These are phyloP conservation scores for Hermetia illucens DNA, from an alignment of 1,140 invertebrate genomes.

Conservation along the genomic window DNA sequence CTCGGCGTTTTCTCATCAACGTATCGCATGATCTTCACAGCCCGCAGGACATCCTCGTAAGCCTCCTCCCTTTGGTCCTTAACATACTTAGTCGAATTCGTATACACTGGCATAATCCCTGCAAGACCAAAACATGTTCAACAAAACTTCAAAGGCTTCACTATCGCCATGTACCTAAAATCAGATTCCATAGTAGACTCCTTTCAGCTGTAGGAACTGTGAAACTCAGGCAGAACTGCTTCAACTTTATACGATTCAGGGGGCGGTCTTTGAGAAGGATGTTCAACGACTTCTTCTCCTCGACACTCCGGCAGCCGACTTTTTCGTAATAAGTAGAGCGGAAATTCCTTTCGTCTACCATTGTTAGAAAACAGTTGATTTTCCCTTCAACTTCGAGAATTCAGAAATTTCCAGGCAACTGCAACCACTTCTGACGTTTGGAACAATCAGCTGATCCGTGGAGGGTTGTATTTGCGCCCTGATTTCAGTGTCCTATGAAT, in stretches of 20 bases:
- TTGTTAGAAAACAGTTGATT: too few species aligned
- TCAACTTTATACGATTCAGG: conserved; percentile 64
- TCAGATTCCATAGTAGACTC: conserved; percentile 71
- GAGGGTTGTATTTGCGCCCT: too few species aligned
- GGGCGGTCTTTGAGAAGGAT: conserved; percentile 77
- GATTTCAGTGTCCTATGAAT: too few species aligned
- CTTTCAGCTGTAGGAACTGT: conserved; percentile 68
- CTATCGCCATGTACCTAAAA: conserved; percentile 42
- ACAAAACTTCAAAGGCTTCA: too few species aligned
- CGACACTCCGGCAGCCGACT: conserved; percentile 77
- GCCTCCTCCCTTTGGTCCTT: conserved; percentile 53
- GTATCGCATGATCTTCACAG: conserved; percentile 48
- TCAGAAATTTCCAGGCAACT: too few species aligned
- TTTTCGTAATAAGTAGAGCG: conserved; percentile 73
- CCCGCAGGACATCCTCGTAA: conserved; percentile 58
- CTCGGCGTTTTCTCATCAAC: conserved; percentile 39
- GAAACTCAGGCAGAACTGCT: conserved; percentile 72
- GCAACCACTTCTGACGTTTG: too few species aligned
- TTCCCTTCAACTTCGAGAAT: too few species aligned
- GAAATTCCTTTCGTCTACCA: conserved; percentile 80
- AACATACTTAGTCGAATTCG: conserved; percentile 58
- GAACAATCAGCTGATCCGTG: too few species aligned
- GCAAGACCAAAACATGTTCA: too few species aligned
- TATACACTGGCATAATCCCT: conserved; percentile 59
- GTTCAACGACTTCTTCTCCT: conserved; percentile 87